Evolutionary conservation across 2,113 vertebrate species (phyloP).

Genomic region (Pipa parva): DNA sequence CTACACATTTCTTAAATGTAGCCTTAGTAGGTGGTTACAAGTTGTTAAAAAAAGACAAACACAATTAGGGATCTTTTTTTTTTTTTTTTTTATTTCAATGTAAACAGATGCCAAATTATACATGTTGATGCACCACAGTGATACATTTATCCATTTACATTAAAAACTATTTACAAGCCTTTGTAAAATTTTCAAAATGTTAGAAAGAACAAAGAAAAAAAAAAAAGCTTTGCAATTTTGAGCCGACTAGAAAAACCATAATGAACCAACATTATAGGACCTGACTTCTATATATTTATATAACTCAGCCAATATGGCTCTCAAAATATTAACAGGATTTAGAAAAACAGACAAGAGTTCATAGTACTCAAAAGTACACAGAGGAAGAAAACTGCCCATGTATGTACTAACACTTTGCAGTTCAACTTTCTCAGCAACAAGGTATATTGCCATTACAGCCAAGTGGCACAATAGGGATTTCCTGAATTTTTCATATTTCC

Average conservation of each 20-base stretch:
- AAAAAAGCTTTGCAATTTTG: not conserved
- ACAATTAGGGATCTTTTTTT: too few species aligned
- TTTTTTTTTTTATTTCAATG: conserved; percentile 1
- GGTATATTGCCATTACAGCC: too few species aligned
- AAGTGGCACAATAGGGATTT: too few species aligned
- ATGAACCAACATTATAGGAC: not conserved
- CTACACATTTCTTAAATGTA: too few species aligned
- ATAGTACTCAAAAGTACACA: too few species aligned
- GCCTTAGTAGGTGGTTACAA: too few species aligned
- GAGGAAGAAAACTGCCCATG: too few species aligned
- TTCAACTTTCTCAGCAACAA: too few species aligned
- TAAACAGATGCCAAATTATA: not conserved
- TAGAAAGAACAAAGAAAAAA: not conserved
- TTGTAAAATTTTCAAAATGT: conserved; percentile 47
- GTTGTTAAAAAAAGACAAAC: not conserved
- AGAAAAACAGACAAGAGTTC: too few species aligned
- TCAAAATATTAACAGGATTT: not conserved
- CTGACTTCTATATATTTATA: not conserved
- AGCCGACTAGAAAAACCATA: not conserved
- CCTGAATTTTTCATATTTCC: too few species aligned
- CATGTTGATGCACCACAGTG: conserved; percentile 49
- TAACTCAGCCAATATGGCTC: conserved; percentile 15
- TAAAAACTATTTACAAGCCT: conserved; percentile 71
- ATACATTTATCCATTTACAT: conserved; percentile 60
- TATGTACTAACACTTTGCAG: too few species aligned